Base-by-base conservation (phyloP, 2,113 vertebrate species). In the Casuarius casuarius region DNA sequence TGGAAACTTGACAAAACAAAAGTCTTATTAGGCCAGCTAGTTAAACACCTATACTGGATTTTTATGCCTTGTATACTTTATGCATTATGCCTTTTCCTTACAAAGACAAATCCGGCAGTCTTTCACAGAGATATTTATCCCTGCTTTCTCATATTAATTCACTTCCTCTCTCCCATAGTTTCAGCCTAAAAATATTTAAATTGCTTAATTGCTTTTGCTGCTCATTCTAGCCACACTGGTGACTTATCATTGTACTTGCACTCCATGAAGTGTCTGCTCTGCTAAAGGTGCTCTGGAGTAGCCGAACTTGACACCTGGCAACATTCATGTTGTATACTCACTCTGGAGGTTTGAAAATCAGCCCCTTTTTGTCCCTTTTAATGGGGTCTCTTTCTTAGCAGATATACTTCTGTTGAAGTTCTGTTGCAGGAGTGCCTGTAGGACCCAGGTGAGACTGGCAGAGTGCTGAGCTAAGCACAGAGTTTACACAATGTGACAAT, bases 61-160 rank as follows among this genome's bases (percentile, higher is more conserved):
- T 68, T 46, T 84, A 49, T 78, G 86, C 33, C n/a, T 29, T 42
- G 62, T 70, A 40, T 77, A 91, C 44, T 94, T 94, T 14, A 85
- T 40, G 31, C 49, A 38, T 31, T 78, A 49, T 74, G 40, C 20
- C 40, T 79, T 59, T 95, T 93, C 51, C 49, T 59, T 91, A 31
- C 80, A 26, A 77, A 87, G 62, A 56, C 1, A 0, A 51, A 75
- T 92, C 25, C 56, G 42, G 63, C 51, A 94, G 5, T 90, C 84
- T 89, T 80, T 84, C 89, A 89, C 29, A 93, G 74, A 89, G 29
- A 56, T 10, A 44, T 84, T 87, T 93, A 89, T 49, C n/a, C 26
- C 84, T 96, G 22, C 18, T 91, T 96, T 83, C 75, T 83, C 4
- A 3, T 72, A 59, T 52, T 76, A 96, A 78, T 73, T 94, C 46